Evolutionary conservation across 2,113 vertebrate species (phyloP), one percentile per base, ranked within the genome.

Genomic region (Onychostoma macrolepis): DNA sequence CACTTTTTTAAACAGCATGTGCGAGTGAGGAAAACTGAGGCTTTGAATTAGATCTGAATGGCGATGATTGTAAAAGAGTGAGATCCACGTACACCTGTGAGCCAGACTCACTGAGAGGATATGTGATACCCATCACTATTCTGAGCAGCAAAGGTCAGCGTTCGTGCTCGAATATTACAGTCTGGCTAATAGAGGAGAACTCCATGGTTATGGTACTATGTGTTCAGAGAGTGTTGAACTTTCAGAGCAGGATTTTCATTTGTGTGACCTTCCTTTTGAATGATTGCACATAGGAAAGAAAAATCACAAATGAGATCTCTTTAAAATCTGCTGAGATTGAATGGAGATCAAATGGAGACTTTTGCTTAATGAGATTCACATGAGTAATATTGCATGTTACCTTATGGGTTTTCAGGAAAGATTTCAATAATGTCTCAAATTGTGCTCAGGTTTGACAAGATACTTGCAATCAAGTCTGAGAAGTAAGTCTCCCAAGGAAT

Each of bases 1-100:
- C 43, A 71, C 63, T 71, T 72, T 82, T 83, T 83, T 36, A 33
- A 72, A 50, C 82, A 71, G 67, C 67, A 72, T 84, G 82, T 86
- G 26, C 1, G 17, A 83, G 24, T 69, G 80, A 84, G 69, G 61
- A 75, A 85, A 89, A 30, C 36, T 33, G 19, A 4, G 12, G 11
- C 83, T 76, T 87, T 86, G 80, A 84, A 87, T 75, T 72, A 72
- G 80, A 87, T 80, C 50, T 84, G 81, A 89, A 80, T 80, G 53
- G 71, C n/a, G 80, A 38, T 74, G 84, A 86, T 88, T 48, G 85
- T 43, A 81, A 82, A 82, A 83, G 83, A 79, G 85, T 63, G 63
- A 89, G 74, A 74, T 45, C 19, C 48, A 36, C 36, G 13, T 77
- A 56, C 41, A 75, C 74, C 38, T 81, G 77, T 77, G 81, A 85